Evolutionary conservation across 2,888 invertebrate genomes (phyloP), one percentile per base, ranked within the genome.

Genomic region (Apeira syringaria): DNA sequence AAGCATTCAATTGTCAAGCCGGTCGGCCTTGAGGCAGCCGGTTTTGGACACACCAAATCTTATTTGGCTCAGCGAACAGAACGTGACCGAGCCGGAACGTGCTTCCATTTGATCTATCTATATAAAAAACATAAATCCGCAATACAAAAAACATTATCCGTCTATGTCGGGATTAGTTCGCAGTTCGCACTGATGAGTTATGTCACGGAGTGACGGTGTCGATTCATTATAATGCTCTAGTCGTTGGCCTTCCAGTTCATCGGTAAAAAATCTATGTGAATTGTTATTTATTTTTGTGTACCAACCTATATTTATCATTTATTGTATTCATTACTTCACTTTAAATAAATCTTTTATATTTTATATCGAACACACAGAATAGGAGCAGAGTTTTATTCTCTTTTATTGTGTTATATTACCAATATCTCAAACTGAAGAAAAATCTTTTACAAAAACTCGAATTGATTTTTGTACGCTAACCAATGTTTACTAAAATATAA

Each of bases 21-120:
- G 59, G 74, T 50, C 61, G 82, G 70, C 84, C 84, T 84, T 84
- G 79, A 61, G 41, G 27, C 30, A 61, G 68, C 80, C 74, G 62
- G 80, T 77, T 81, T 74, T 53, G 73, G 59, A 43, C 65, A 67
- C 56, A 64, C 69, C 69, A 72, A 74, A 72, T 73, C 76, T 71
- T 67, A 72, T 73, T 77, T 70, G 72, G 74, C 67, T 64, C 63
- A 64, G 73, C 74, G 66, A 73, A 72, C 71, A 67, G 60, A 61
- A 68, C 80, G 77, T 76, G 74, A 76, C 66, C 59, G 56, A 51
- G 46, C 51, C 54, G 49, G 53, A 54, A 65, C 72, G 68, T 68
- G 70, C 65, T 62, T 56, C 44, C 40, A 31, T 39, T 38, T 40
- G 45, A 46, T 46, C 35, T 39, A 45, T 49, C n/a, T n/a, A n/a